phyloP scores from a whole-genome alignment of 2,797 vertebrate genomes.

The Anableps anableps region DNA sequence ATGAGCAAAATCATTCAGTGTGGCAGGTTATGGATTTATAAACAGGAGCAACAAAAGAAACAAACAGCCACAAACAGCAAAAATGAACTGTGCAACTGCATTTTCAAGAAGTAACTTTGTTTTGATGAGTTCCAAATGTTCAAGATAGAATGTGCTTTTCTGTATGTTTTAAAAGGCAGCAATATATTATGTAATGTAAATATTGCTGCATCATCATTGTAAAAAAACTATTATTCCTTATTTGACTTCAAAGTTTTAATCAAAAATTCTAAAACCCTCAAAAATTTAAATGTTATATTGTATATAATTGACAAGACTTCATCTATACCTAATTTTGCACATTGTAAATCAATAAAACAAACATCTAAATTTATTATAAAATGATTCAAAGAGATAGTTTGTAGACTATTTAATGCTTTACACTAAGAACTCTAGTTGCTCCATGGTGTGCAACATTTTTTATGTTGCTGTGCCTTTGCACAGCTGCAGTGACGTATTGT shows the following conservation, averaged over 20 bases:
- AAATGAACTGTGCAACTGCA: too few species aligned
- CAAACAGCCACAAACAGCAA: neutral
- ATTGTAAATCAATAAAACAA: slow-evolving; percentile 22
- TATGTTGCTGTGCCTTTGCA: slow-evolving; percentile 5
- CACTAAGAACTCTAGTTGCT: slow-evolving; percentile 20
- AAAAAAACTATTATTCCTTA: neutral
- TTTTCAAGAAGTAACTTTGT: neutral
- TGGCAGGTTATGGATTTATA: neutral
- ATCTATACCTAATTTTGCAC: neutral
- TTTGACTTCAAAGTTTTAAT: neutral
- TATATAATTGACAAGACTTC: neutral
- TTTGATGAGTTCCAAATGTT: neutral
- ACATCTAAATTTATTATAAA: neutral
- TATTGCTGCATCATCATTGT: neutral
- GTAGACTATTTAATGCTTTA: slow-evolving; percentile 11
- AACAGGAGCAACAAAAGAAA: neutral
- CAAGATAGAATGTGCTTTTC: neutral
- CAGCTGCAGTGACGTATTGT: slow-evolving; percentile 56
- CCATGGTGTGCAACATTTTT: slow-evolving; percentile 33
- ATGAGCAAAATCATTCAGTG: neutral
- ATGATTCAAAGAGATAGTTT: slow-evolving; percentile 11
- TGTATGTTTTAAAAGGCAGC: neutral
- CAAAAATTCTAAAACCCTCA: neutral
- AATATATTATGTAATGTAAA: neutral
- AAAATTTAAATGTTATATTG: too few species aligned